phyloP scores from a whole-genome alignment of 2,797 vertebrate species.

The Alexandromys oeconomus region DNA sequence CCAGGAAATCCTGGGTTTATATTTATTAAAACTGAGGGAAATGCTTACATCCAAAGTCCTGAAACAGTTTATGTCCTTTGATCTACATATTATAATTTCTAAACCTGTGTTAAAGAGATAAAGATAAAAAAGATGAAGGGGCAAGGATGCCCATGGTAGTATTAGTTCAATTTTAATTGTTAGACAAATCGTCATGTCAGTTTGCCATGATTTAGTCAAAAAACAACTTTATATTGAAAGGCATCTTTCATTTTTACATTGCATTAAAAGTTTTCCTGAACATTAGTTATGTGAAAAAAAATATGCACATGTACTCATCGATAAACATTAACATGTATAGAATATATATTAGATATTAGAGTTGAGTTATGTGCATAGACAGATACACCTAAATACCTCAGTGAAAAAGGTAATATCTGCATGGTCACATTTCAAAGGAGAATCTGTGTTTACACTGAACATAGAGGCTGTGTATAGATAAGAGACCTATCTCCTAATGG shows the following conservation, averaged over 20 bases:
- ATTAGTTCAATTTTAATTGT: constrained; percentile 14
- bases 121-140: neutral
- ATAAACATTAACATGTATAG: neutral
- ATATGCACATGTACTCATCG: neutral
- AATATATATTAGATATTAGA: neutral
- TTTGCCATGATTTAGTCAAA: neutral
- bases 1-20: neutral
- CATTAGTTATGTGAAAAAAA: constrained; percentile 1
- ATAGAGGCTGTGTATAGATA: neutral
- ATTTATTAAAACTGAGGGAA: constrained; percentile 51
- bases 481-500: neutral
- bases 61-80: constrained; percentile 21
- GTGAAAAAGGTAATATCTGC: neutral
- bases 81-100: constrained; percentile 18
- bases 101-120: constrained; percentile 4
- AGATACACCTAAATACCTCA: neutral
- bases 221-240: neutral
- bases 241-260: neutral
- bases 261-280: neutral
- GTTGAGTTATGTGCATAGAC: neutral
- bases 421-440: neutral
- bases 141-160: neutral
- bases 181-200: neutral
- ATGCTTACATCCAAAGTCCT: constrained; percentile 16
- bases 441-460: neutral